These are phyloP conservation scores for Hypomesus transpacificus DNA, from an alignment of 2,113 vertebrate species.

Conservation along the genomic window DNA sequence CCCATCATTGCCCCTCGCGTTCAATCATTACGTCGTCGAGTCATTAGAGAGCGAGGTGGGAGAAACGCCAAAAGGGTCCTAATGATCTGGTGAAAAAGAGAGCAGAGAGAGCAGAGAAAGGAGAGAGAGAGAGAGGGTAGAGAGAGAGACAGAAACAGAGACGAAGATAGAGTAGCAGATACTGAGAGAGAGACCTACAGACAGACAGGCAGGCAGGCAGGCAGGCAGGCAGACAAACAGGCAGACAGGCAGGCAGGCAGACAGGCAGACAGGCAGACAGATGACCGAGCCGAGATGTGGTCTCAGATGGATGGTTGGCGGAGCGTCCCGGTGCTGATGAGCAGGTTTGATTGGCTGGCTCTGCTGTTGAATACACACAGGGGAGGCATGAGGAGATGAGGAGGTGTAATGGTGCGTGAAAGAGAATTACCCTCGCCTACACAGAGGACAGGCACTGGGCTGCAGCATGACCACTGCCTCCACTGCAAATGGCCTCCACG, in stretches of 20 bases:
- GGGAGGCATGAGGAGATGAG: conserved; percentile 33
- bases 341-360: conserved; percentile 39
- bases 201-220: too few species aligned
- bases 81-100: conserved; percentile 1
- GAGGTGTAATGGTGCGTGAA: conserved; percentile 52
- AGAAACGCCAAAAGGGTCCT: not conserved
- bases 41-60: not conserved
- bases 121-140: not conserved
- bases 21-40: not conserved
- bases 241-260: not conserved
- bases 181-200: too few species aligned
- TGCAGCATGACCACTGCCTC: conserved; percentile 31
- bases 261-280: conserved; percentile 9
- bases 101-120: not conserved
- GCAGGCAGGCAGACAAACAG: too few species aligned
- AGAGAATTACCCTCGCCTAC: conserved; percentile 53
- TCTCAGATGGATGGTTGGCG: conserved; percentile 26
- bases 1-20: not conserved
- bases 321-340: conserved; percentile 39
- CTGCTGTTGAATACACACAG: conserved; percentile 38
- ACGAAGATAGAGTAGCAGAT: too few species aligned
- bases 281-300: conserved; percentile 34
- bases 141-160: not conserved
- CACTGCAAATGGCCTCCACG: conserved; percentile 39
- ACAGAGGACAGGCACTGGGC: conserved; percentile 44